Base-by-base conservation (phyloP, 2,797 vertebrate genomes). In the Pantherophis vulpinus region DNA sequence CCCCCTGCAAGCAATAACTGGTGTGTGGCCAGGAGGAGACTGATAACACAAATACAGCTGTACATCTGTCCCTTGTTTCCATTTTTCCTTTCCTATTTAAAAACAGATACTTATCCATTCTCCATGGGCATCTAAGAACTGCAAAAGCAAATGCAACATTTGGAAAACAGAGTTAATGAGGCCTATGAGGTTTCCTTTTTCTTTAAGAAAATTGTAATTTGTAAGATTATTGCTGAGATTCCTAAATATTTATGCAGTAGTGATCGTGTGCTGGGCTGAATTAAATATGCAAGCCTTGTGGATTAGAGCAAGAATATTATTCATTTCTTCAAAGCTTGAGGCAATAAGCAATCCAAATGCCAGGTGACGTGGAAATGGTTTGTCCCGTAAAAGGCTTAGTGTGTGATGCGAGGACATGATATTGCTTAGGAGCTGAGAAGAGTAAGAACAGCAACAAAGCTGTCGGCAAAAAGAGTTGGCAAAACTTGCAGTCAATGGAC, bases 91-190 rank as follows among this genome's bases (percentile, higher is more conserved):
- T 60, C 74, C 51, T n/a, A 63, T 55, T 86, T 93, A 93, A 89
- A 94, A 70, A 88, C 63, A 27, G 56, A 92, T 87, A 87, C 10
- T 54, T 18, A 60, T 32, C 51, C 54, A 29, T 91, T 87, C 79
- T 90, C 86, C 91, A 8, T 86, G 91, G 54, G 27, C 59, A 89
- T 90, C 70, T 87, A 87, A 27, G 66, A 90, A 51, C 54, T 91
- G 20, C 12, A 56, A 23, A 1, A 91, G 86, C 2, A 54, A 87
- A 32, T 55, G 42, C 58, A 87, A 13, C 91, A 86, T 58, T 18
- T 29, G 29, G 12, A 90, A 29, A 93, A 87, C 87, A 74, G 25
- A 47, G 59, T 23, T 37, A 93, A 93, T 91, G 56, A 86, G 51
- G 27, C 5, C 42, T 13, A 51, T 42, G 8, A 47, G 10, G 13